These are phyloP conservation scores for Andrena praecox DNA, from an alignment of 2,888 invertebrate genomes.

Conservation along the genomic window DNA sequence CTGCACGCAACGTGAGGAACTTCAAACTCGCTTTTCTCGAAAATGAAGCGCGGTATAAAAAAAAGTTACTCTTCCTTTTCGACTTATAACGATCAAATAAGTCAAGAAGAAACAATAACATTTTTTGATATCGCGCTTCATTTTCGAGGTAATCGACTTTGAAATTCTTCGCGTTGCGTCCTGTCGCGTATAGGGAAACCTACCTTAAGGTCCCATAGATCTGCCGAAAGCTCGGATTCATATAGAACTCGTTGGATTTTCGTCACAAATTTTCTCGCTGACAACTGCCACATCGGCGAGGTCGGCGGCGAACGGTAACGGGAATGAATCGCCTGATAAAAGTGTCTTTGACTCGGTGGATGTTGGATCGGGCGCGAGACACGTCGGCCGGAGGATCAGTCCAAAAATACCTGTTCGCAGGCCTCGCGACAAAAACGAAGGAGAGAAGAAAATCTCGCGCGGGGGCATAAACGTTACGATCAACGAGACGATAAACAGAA, in stretches of 20 bases:
- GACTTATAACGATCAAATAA: no score
- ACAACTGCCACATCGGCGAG: not conserved
- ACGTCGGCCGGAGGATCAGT: constrained; percentile 10
- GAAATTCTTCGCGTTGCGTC: no score
- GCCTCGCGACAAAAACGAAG: constrained; percentile 27
- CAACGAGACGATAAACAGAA: constrained; percentile 51
- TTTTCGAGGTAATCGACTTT: no score
- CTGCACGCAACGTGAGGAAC: no score
- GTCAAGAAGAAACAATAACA: no score
- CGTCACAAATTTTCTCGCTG: not conserved
- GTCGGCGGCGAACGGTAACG: not conserved
- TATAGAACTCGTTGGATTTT: not conserved
- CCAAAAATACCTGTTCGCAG: constrained; percentile 45
- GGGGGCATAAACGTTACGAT: constrained; percentile 47
- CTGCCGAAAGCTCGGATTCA: not conserved
- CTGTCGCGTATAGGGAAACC: no score
- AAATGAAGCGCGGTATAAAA: no score
- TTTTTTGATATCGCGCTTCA: no score
- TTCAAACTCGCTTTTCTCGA: no score
- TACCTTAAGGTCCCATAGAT: no score
- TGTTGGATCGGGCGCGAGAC: constrained; percentile 1
- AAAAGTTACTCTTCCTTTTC: no score
- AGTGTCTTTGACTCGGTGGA: constrained; percentile 20
- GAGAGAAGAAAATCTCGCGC: constrained; percentile 19
- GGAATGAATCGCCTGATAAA: constrained; percentile 21